Conservation (phyloP, 1,140 invertebrate species). For the Maniola jurtina region DNA sequence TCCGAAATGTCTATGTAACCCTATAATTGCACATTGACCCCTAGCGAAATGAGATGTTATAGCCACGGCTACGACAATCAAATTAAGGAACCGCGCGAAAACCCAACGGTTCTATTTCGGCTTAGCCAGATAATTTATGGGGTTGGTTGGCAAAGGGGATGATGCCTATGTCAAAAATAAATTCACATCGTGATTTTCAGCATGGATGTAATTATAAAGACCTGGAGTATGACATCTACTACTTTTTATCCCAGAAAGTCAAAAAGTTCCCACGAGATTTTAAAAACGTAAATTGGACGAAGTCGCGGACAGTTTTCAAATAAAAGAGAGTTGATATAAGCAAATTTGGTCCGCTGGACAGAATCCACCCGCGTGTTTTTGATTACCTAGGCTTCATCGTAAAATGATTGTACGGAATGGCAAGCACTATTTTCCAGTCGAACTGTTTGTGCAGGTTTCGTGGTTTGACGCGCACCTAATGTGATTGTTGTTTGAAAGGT, state of each 20-base stretch:
- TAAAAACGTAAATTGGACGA: no score
- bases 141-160: background rate
- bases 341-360: no score
- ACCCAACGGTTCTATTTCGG: conserved; percentile 23
- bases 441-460: conserved; percentile 33
- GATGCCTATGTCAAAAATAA: no score
- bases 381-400: conserved; percentile 5
- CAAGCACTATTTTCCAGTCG: conserved; percentile 37
- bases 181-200: no score
- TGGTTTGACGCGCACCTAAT: conserved; percentile 30
- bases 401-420: conserved; percentile 20
- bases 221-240: no score
- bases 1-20: background rate
- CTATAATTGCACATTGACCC: conserved; percentile 38
- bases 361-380: no score
- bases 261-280: no score
- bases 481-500: conserved; percentile 22
- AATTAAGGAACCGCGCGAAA: conserved; percentile 38
- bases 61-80: conserved; percentile 32
- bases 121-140: conserved; percentile 19
- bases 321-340: no score
- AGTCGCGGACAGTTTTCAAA: no score
- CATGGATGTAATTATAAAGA: no score
- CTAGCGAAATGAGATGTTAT: conserved; percentile 45
- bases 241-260: no score